A percentile compares a stretch with the other conserved stretches of the same genome.
These are phyloP conservation scores for Dasysyrphus albostriatus DNA, from an alignment of 2,888 invertebrate species.

Conservation along the genomic window DNA sequence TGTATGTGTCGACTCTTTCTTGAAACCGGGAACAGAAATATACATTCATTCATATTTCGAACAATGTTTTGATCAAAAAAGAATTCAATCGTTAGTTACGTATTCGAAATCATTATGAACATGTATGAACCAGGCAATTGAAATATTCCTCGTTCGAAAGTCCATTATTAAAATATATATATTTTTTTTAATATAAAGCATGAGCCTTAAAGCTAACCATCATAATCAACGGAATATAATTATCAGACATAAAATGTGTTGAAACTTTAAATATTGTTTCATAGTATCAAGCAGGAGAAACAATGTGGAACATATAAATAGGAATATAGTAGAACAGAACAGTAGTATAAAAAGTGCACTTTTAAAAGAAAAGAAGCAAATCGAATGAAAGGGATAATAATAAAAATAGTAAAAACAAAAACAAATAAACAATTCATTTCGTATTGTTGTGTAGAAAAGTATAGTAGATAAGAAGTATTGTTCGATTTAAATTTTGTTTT, in stretches of 20 bases:
- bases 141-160: not conserved
- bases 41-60: too few relatives aligned
- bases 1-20: too few relatives aligned
- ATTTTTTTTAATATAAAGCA: not conserved
- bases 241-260: constrained; percentile 11
- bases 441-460: constrained; percentile 36
- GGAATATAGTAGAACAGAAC: constrained; percentile 54
- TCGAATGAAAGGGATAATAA: constrained; percentile 44
- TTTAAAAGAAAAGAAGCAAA: constrained; percentile 31
- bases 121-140: not conserved
- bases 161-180: not conserved
- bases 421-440: constrained; percentile 41
- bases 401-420: constrained; percentile 20
- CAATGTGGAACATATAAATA: constrained; percentile 43
- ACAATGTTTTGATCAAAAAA: too few relatives aligned
- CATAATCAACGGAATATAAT: constrained; percentile 24
- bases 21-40: too few relatives aligned
- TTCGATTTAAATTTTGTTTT: not conserved
- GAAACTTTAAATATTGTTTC: not conserved
- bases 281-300: constrained; percentile 18
- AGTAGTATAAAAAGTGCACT: constrained; percentile 67
- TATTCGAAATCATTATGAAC: too few relatives aligned
- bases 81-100: too few relatives aligned
- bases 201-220: not conserved
- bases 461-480: constrained; percentile 13